These are phyloP conservation scores for Bryconaethiops microstoma DNA, from an alignment of 2,797 vertebrate species.

Conservation along the genomic window DNA sequence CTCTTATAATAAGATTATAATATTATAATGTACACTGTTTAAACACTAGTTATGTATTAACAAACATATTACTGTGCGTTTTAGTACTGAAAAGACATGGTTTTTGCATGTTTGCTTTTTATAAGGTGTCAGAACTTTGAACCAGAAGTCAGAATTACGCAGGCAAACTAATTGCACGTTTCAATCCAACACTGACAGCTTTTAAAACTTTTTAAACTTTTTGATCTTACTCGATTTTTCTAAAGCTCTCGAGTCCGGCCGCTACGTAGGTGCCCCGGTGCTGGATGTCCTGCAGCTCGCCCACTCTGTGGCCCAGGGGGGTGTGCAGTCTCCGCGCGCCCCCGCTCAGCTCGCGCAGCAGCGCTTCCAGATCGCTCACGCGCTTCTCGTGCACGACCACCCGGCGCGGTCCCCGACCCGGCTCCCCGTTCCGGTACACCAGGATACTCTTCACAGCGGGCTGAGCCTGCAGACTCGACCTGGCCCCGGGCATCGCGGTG, in stretches of 20 bases:
- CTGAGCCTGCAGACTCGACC: conserved; percentile 85
- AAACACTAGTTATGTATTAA: too few relatives aligned
- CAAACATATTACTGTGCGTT: too few relatives aligned
- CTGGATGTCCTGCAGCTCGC: conserved; percentile 84
- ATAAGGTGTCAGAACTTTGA: too few relatives aligned
- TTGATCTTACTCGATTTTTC: conserved; percentile 75
- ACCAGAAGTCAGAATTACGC: too few relatives aligned
- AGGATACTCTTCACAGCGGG: conserved; percentile 91
- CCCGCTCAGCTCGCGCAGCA: conserved; percentile 91
- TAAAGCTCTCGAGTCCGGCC: conserved; percentile 91
- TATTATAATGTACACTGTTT: too few relatives aligned
- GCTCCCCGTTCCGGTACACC: conserved; percentile 93
- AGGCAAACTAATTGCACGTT: too few relatives aligned
- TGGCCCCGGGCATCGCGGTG: conserved; percentile 69
- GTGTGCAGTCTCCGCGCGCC: conserved; percentile 94
- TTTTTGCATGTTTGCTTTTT: too few relatives aligned
- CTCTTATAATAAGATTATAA: too few relatives aligned
- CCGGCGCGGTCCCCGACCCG: conserved; percentile 88
- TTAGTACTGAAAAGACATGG: too few relatives aligned
- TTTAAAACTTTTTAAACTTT: neutral
- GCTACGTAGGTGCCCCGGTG: conserved; percentile 82
- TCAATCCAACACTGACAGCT: neutral
- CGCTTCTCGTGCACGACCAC: conserved; percentile 91
- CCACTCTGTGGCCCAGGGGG: conserved; percentile 88
- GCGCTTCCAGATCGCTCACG: conserved; percentile 88